Percentiles rank a stretch among this genome's conserved stretches.
Conservation (phyloP, 2,797 vertebrate species). For the Phataginus tetradactyla region DNA sequence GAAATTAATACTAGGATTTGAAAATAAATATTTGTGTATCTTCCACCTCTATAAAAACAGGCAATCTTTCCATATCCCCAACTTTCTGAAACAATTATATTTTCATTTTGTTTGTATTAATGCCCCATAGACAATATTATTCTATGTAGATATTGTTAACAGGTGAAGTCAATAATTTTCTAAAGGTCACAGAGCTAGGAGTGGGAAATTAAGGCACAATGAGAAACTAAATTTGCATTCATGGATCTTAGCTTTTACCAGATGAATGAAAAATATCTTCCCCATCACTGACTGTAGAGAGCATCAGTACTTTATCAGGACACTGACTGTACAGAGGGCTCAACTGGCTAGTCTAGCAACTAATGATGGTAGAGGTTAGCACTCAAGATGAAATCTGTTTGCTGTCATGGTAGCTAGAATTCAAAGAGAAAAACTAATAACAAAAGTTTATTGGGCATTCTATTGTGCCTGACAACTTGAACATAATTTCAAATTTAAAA, state of each 20-base stretch:
- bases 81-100: neutral
- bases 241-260: neutral
- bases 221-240: neutral
- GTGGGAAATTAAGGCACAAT: neutral
- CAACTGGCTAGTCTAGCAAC: neutral
- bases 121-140: neutral
- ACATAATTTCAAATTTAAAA: constrained; percentile 23
- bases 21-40: neutral
- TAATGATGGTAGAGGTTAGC: neutral
- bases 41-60: neutral
- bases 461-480: neutral
- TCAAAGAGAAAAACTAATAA: neutral
- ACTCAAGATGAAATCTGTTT: neutral
- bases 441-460: neutral
- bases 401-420: neutral
- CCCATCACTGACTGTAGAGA: neutral
- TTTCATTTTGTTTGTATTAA: neutral
- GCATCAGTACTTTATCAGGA: neutral
- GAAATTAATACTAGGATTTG: neutral
- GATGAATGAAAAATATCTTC: neutral
- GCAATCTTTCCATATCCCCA: neutral
- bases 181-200: neutral
- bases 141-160: neutral
- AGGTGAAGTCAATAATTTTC: neutral
- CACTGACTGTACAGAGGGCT: neutral